These are phyloP conservation scores for Drosophila heteroneura DNA, from an alignment of 2,888 invertebrate genomes.

Conservation along the genomic window DNA sequence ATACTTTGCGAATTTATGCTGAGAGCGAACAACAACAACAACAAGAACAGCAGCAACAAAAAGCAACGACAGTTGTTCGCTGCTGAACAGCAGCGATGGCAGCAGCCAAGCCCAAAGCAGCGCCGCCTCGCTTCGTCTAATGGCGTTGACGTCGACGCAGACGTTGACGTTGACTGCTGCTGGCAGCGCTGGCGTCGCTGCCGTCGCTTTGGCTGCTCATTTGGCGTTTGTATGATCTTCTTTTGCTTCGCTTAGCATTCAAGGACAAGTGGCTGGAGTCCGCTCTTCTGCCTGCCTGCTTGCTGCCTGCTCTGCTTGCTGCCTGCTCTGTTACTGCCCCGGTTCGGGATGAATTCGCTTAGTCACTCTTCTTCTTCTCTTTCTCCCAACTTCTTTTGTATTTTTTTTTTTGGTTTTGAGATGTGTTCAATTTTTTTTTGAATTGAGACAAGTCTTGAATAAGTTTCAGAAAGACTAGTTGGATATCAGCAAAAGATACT, in stretches of 20 bases:
- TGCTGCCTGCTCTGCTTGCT: slow-evolving; percentile 6
- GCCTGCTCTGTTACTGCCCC: slow-evolving; percentile 15
- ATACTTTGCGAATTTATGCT: slow-evolving; percentile 82
- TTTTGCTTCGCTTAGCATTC: slow-evolving; percentile 61
- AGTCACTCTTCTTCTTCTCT: slow-evolving; percentile 8
- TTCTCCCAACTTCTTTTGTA: not conserved
- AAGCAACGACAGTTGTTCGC: slow-evolving; percentile 67
- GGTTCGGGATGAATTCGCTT: slow-evolving; percentile 25
- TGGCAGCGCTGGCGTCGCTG: slow-evolving; percentile 56
- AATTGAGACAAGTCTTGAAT: slow-evolving; percentile 10
- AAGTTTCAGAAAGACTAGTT: not conserved
- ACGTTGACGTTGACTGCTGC: slow-evolving; percentile 68
- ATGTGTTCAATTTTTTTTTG: not conserved
- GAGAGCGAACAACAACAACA: slow-evolving; percentile 60
- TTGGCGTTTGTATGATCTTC: slow-evolving; percentile 65
- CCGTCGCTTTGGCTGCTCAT: slow-evolving; percentile 49
- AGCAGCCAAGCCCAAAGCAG: slow-evolving; percentile 56
- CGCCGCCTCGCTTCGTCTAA: slow-evolving; percentile 57
- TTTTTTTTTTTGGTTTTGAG: slow-evolving; percentile 1
- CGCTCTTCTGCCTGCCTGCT: slow-evolving; percentile 23
- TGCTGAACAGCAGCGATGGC: slow-evolving; percentile 22
- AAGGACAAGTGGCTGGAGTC: slow-evolving; percentile 75
- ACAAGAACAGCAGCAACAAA: slow-evolving; percentile 21
- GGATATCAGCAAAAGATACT: not conserved
- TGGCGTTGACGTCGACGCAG: slow-evolving; percentile 43